Conservation (phyloP, 2,888 invertebrate species). For the Andricus quercusramuli region DNA sequence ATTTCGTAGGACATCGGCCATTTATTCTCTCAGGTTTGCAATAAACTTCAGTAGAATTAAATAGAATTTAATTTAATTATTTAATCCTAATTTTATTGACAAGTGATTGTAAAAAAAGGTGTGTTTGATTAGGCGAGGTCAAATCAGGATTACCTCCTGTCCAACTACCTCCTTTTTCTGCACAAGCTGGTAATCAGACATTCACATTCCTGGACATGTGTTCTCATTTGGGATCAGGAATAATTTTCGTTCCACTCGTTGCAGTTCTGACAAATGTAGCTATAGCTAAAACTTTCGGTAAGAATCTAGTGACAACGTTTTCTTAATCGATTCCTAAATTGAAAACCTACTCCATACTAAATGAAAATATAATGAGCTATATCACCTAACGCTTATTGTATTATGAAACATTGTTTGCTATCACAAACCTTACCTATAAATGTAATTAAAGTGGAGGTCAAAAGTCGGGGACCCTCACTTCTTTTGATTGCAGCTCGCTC, state of each 20-base stretch:
- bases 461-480: too few species aligned
- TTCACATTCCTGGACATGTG: conserved; percentile 85
- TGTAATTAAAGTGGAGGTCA: too few species aligned
- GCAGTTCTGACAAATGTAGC: conserved; percentile 95
- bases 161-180: conserved; percentile 85
- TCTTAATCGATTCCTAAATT: too few species aligned
- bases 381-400: too few species aligned
- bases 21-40: conserved; percentile 79
- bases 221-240: conserved; percentile 86
- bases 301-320: conserved; percentile 60
- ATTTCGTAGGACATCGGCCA: conserved; percentile 79
- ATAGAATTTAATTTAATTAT: conserved; percentile 15
- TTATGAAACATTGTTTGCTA: too few species aligned
- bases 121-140: conserved; percentile 80
- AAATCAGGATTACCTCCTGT: conserved; percentile 86
- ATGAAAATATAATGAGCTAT: too few species aligned
- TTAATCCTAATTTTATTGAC: background rate
- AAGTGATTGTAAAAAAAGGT: conserved; percentile 35
- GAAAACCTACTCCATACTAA: too few species aligned
- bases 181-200: conserved; percentile 82
- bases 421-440: too few species aligned
- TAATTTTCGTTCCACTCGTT: conserved; percentile 90
- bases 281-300: conserved; percentile 96
- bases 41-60: background rate
- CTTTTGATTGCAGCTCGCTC: too few species aligned